Conservation (phyloP, 2,888 invertebrate genomes). For the Proisotoma minuta region DNA sequence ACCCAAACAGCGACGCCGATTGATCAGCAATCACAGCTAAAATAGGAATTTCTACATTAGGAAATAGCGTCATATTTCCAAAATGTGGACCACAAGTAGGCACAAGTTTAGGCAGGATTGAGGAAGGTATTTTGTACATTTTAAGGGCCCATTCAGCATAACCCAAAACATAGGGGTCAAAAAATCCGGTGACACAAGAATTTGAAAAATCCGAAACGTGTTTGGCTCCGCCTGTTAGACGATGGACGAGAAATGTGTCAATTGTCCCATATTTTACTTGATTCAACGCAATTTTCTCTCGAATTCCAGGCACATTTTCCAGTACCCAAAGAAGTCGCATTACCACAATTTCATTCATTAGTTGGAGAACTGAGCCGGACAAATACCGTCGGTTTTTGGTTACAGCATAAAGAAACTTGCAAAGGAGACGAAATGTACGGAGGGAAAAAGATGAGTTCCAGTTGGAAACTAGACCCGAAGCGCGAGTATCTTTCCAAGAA, state of each 20-base stretch:
- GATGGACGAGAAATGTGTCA: conserved; percentile 79
- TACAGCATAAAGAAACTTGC: conserved; percentile 67
- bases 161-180: conserved; percentile 80
- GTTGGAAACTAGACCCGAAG: conserved; percentile 64
- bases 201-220: conserved; percentile 86
- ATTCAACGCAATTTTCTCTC: conserved; percentile 57
- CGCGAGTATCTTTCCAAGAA: conserved; percentile 84
- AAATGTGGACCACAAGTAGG: conserved; percentile 69
- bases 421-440: conserved; percentile 62
- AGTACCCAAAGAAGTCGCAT: conserved; percentile 74
- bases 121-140: conserved; percentile 67
- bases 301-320: conserved; percentile 65
- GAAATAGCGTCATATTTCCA: conserved; percentile 55
- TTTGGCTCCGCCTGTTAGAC: conserved; percentile 50
- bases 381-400: conserved; percentile 74
- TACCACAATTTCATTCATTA: conserved; percentile 80
- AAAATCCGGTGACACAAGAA: conserved; percentile 86
- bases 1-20: conserved; percentile 82
- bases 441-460: conserved; percentile 74
- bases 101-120: conserved; percentile 73
- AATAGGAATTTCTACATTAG: conserved; percentile 41
- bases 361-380: conserved; percentile 76
- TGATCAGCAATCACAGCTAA: conserved; percentile 63
- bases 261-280: conserved; percentile 73
- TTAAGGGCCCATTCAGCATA: conserved; percentile 73